Conservation (phyloP, 2,797 vertebrate genomes). For the Sylvia borin region DNA sequence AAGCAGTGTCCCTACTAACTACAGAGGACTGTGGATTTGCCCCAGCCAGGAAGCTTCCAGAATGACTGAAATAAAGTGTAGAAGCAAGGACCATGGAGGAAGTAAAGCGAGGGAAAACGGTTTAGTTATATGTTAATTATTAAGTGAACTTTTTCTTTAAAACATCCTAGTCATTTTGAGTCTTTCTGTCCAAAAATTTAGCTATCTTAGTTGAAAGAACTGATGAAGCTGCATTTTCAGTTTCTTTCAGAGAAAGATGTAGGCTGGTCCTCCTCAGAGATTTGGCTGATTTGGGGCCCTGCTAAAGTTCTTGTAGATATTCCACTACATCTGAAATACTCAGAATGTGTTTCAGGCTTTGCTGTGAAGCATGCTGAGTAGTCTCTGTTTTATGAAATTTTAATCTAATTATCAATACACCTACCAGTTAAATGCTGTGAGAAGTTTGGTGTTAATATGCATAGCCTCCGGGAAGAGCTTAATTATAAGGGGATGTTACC, state of each 20-base stretch:
- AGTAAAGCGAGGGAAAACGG: neutral
- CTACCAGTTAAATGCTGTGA: conserved; percentile 21
- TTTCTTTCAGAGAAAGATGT: neutral
- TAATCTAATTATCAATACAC: conserved; percentile 4
- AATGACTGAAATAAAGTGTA: neutral
- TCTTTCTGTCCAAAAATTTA: neutral
- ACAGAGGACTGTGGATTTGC: neutral
- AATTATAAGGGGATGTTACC: conserved; percentile 8
- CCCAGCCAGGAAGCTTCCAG: neutral
- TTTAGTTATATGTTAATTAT: neutral
- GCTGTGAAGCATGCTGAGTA: neutral
- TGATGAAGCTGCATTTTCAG: neutral
- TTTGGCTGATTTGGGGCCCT: neutral
- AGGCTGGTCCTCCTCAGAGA: neutral
- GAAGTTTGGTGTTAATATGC: conserved; percentile 16
- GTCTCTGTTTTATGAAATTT: neutral
- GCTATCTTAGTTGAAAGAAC: neutral
- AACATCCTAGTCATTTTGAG: neutral
- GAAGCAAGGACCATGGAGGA: neutral
- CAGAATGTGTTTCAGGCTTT: neutral
- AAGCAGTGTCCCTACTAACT: neutral
- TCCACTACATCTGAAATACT: neutral
- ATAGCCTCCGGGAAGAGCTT: conserved; percentile 11
- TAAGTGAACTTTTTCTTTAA: neutral
- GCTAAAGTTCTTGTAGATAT: neutral